These are phyloP conservation scores for Drosophila pseudotalamancana DNA, from an alignment of 2,888 invertebrate genomes.

Conservation along the genomic window DNA sequence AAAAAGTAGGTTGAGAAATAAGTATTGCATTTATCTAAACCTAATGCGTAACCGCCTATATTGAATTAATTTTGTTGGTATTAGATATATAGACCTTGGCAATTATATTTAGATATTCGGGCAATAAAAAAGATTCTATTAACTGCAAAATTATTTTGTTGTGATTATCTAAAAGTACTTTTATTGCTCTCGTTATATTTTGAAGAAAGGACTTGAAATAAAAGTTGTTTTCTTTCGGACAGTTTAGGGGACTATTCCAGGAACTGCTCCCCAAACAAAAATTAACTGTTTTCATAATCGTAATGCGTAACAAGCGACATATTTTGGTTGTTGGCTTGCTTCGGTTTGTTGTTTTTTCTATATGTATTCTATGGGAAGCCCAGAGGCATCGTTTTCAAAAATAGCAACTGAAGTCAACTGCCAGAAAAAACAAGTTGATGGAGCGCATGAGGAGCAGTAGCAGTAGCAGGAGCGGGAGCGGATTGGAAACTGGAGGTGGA, in stretches of 20 bases:
- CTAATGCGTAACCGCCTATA: too few species aligned
- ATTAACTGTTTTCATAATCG: slow-evolving; percentile 72
- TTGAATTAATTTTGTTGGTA: too few species aligned
- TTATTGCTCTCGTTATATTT: neutral
- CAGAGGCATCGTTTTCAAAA: slow-evolving; percentile 69
- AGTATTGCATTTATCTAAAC: too few species aligned
- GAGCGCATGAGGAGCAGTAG: neutral
- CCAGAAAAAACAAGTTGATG: slow-evolving; percentile 45
- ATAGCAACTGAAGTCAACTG: slow-evolving; percentile 72
- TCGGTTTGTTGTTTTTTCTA: neutral
- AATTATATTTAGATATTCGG: too few species aligned
- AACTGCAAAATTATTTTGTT: neutral
- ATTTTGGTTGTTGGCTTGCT: slow-evolving; percentile 22
- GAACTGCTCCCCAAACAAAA: slow-evolving; percentile 64
- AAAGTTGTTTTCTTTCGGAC: slow-evolving; percentile 7
- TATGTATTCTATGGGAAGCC: slow-evolving; percentile 41
- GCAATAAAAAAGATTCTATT: neutral
- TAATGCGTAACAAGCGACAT: slow-evolving; percentile 58
- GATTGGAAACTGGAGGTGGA: neutral
- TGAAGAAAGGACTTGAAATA: neutral
- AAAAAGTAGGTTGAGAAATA: too few species aligned
- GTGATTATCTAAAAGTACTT: neutral
- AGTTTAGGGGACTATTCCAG: slow-evolving; percentile 26
- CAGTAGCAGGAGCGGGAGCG: neutral
- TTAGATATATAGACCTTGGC: too few species aligned